Evolutionary conservation across 1,140 invertebrate species (phyloP), one percentile per base, ranked within the genome.

Genomic region (Drosophila auraria): DNA sequence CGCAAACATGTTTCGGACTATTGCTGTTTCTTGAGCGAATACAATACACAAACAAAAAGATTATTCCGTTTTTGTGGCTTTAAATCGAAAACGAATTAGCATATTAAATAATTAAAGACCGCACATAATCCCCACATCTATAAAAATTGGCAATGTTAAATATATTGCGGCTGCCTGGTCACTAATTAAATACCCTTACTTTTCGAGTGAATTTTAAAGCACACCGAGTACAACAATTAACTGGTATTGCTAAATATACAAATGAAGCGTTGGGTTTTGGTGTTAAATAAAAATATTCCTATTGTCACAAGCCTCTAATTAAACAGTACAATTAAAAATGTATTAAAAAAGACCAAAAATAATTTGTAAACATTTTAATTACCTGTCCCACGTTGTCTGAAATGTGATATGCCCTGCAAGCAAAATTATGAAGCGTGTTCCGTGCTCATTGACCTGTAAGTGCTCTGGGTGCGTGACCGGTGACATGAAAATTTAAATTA

Each of bases 1-100:
- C 54, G 71, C 60, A 86, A 84, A 84, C 82, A 81, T 78, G 82
- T 86, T 84, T 86, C 57, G 44, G 63, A 61, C 59, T 66, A 59
- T 86, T 84, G 73, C 57, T 54, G 63, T 70, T 78, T 78, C 44
- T 72, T 65, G 64, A 50, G 56, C 50, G 78, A 75, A 83, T 25
- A 38, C 47, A 68, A 59, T 54, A 68, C 59, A 59, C 23, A 50
- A 54, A 20, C 20, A 58, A 56, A 66, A 76, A 30, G 33, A 56
- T 33, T 45, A 59, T 64, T 75, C 23, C 50, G 27, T 40, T 62
- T 75, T 51, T 74, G 62, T 49, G 33, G 27, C 49, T 54, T 17
- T 66, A 11, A 51, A 73, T 60, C 53, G 33, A 40, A 50, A 47
- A 45, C 14, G 25, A 56, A 78, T 78, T 66, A 69, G 44, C 63